These are phyloP conservation scores for Hemiprocne comata DNA, from an alignment of 2,113 vertebrate genomes.

Conservation along the genomic window DNA sequence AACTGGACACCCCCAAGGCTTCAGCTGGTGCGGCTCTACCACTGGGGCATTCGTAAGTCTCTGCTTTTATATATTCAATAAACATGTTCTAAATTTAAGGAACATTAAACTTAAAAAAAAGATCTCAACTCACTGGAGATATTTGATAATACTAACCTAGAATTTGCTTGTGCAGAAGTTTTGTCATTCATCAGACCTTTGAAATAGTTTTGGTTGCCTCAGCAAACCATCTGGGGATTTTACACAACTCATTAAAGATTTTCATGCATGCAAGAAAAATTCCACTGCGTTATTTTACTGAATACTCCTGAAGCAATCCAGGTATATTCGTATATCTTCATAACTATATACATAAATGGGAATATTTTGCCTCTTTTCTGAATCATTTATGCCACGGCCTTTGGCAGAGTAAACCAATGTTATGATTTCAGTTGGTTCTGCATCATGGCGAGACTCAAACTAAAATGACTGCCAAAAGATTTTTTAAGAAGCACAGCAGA, in stretches of 20 bases:
- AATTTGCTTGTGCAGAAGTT: not conserved
- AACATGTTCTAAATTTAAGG: not conserved
- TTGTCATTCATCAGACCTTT: not conserved
- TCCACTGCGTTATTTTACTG: not conserved
- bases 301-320: not conserved
- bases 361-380: not conserved
- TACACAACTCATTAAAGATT: not conserved
- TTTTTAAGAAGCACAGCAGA: not conserved
- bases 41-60: not conserved
- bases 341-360: not conserved
- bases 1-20: not conserved
- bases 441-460: not conserved
- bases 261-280: not conserved
- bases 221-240: not conserved
- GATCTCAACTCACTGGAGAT: not conserved
- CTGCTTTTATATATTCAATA: not conserved
- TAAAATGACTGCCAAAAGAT: not conserved
- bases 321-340: not conserved
- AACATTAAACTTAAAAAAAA: not conserved
- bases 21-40: not conserved
- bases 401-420: not conserved
- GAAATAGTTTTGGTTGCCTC: not conserved
- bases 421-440: not conserved
- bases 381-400: not conserved
- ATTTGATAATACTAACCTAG: not conserved